Evolutionary conservation across 2,797 vertebrate genomes (phyloP), one percentile per base, ranked within the genome.

Genomic region (Channallabes apus): DNA sequence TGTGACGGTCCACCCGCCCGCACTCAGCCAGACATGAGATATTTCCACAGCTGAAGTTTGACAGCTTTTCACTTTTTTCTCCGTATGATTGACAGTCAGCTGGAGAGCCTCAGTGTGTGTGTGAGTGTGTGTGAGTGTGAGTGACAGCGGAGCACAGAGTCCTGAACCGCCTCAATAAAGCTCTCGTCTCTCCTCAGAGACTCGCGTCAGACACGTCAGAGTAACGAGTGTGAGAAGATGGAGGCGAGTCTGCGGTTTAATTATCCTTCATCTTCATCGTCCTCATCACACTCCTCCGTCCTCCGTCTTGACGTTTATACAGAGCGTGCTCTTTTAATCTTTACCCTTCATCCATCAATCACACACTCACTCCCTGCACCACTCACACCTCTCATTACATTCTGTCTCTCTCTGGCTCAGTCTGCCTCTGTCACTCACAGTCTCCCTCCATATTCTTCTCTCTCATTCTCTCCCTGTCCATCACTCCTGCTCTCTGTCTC

Each of bases 71-170:
- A 46, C 46, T 46, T 46, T 46, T 46, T 46, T 46, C 46, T 54
- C 1, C 1, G 29, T 18, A n/a, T 29, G 46, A 56, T 24, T 27
- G 71, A 73, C 2, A 14, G 24, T 7, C 5, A 3, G n/a, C n/a
- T 54, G 46, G 41, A 73, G 11, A 51, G 7, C 35, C 35, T 41
- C 68, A 38, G 32, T 38, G 67, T 38, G 69, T 46, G 35, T 71
- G 69, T n/a, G 6, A 12, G 62, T 65, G 69, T 67, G 68, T 46
- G 20, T 72, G 35, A 24, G 22, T 46, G 69, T 51, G 62, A 88
- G 38, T 46, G 32, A 77, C 77, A 85, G 27, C 38, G 17, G 76
- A 84, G 29, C 20, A 2, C 12, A 3, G 79, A 75, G 61, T 76
- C 68, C 41, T 62, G 1, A 59, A 2, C 6, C 8, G 20, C 22